Base-by-base conservation (phyloP, 37 sponge, comb jelly and placozoan genomes). In the Axinella damicornis region DNA sequence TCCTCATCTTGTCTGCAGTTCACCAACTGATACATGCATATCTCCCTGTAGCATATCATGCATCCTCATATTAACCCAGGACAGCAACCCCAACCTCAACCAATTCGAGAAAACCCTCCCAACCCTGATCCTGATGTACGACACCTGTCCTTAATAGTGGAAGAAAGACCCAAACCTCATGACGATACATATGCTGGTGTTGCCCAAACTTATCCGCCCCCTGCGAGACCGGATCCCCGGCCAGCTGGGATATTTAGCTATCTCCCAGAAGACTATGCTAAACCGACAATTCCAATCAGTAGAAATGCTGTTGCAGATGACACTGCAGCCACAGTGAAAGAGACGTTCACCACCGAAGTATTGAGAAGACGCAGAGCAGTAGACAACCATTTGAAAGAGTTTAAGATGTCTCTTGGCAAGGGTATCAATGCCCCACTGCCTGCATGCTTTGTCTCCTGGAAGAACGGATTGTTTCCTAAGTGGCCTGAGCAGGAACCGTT, bases 381-480 rank as follows among this genome's bases (percentile, higher is more conserved):
- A 19, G 69, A 68, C 35, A 68, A 25, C 5, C 35, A 18, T 68
- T 35, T 68, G 20, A 25, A 31, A 31, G n/a, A 36, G 12, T 68
- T 68, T 18, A 68, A 31, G 34, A 9, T 18, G 28, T 19, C n/a
- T 6, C n/a, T 35, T 18, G 57, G 57, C 31, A 53, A 55, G 30
- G 28, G 25, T 25, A 24, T 28, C 11, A 55, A 53, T 74, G 75
- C 57, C 25, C 55, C 55, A 27, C 57, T 74, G 20, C 31, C 75
- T 55, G 57, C 75, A 57, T 74, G 75, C 24, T 74, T 74, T 25
- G 57, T 25, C 15, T 17, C 33, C 1, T 74, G 75, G 75, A 55
- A 53, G 57, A 25, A 55, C 28, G 24, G 2, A 35, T 33, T 56
- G 2, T 74, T 52, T 54, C n/a, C 25, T 2, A 31, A 54, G 36